phyloP scores from a whole-genome alignment of 2,888 invertebrate species.

The Acholoe squamosa region DNA sequence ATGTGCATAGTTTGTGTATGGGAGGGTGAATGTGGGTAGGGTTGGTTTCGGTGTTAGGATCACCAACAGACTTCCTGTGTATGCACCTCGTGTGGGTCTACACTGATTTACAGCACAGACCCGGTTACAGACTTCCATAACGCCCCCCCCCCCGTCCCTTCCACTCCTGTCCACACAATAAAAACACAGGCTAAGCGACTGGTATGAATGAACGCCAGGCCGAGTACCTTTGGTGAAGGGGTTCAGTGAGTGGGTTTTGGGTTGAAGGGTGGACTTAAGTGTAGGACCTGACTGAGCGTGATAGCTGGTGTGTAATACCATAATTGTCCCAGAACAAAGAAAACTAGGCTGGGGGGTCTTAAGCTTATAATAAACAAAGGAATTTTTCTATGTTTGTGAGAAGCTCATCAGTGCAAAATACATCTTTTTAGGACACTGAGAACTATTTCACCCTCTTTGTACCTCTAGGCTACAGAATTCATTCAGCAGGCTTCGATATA shows the following conservation, averaged over 20 bases:
- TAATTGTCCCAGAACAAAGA: conserved; percentile 14
- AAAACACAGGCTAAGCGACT: too few species aligned
- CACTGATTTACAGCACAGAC: neutral
- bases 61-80: too few species aligned
- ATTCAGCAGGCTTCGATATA: too few species aligned
- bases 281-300: neutral
- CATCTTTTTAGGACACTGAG: too few species aligned
- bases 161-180: neutral
- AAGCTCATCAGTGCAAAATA: neutral
- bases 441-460: too few species aligned
- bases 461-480: too few species aligned
- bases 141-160: neutral
- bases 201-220: neutral
- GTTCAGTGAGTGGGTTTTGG: neutral
- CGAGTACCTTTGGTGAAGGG: neutral
- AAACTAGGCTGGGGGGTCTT: neutral
- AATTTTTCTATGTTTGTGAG: neutral
- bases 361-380: neutral
- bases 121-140: neutral
- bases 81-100: neutral
- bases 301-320: neutral
- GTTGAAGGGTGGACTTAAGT: neutral
- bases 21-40: neutral
- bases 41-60: neutral
- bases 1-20: neutral